Base-by-base conservation (phyloP, 2,113 vertebrate species). In the Philantomba maxwellii region DNA sequence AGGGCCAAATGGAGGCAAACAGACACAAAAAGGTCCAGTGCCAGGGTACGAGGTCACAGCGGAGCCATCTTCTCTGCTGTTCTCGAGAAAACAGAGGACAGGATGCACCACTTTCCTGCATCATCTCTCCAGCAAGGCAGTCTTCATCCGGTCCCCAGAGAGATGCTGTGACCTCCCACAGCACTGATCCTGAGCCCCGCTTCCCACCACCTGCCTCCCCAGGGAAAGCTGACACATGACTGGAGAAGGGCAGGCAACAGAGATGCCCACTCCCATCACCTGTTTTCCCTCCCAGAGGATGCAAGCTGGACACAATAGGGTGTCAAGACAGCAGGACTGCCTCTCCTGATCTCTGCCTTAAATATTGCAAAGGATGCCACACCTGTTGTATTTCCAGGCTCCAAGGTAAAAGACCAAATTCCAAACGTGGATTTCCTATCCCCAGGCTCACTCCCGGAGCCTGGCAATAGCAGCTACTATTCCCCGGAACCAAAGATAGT, bases 41-140 rank as follows among this genome's bases (percentile, higher is more conserved):
- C 14, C 33, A 5, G 36, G 51, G 5, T 2, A 3, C 11, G 0
- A 49, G 57, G 39, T 3, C 36, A 15, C 53, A 2, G 19, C 53
- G 75, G 30, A 73, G 53, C 36, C 39, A 25, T 1, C 47, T 19
- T 21, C 81, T 64, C 60, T 21, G 21, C 14, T 25, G 9, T 25
- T 81, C 85, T 49, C 14, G 43, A 91, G 60, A 30, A 26, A 43
- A 58, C 23, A 88, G 28, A n/a, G 47, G 36, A 49, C 36, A 82
- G 88, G 30, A 73, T 14, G 13, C 0, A 3, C 13, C 43, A 15
- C 75, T 84, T 45, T n/a, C 49, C 88, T 4, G 0, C 53, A 90
- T 33, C 43, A 36, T n/a, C 49, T 95, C 80, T n/a, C 58, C 78
- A 75, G 57, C 0, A 15, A 95, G 70, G 21, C 13, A 83, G 47